Percentiles rank a stretch among this genome's conserved stretches.
These are phyloP conservation scores for Gallinago stenura DNA, from an alignment of 2,797 vertebrate species.

Conservation along the genomic window DNA sequence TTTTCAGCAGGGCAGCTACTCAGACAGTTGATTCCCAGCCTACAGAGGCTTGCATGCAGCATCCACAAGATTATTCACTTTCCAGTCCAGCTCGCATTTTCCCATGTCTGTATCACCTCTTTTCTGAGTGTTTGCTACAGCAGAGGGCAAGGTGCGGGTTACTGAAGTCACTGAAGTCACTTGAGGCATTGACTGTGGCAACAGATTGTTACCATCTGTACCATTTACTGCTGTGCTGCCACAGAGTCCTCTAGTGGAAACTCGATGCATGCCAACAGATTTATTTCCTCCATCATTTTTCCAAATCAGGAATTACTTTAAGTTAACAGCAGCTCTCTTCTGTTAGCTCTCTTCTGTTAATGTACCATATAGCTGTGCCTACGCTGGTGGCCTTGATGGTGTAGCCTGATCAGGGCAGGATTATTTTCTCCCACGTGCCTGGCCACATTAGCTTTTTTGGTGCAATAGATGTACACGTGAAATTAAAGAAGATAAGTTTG, in stretches of 20 bases:
- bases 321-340: neutral
- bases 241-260: neutral
- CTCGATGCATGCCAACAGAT: rapidly evolving
- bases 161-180: neutral
- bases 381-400: neutral
- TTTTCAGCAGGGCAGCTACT: neutral
- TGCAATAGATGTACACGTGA: neutral
- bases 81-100: neutral
- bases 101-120: neutral
- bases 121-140: neutral
- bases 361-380: neutral
- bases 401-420: neutral
- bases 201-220: neutral
- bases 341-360: neutral
- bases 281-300: neutral
- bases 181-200: neutral
- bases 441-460: neutral
- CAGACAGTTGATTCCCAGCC: neutral
- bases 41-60: neutral
- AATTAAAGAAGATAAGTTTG: neutral
- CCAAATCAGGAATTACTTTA: neutral
- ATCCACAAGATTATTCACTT: neutral
- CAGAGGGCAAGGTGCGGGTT: neutral
- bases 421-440: neutral
- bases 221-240: neutral